A percentile compares a stretch with the other conserved stretches of the same genome.
These are phyloP conservation scores for Eospalax fontanierii DNA, from an alignment of 2,797 vertebrate species.

Conservation along the genomic window DNA sequence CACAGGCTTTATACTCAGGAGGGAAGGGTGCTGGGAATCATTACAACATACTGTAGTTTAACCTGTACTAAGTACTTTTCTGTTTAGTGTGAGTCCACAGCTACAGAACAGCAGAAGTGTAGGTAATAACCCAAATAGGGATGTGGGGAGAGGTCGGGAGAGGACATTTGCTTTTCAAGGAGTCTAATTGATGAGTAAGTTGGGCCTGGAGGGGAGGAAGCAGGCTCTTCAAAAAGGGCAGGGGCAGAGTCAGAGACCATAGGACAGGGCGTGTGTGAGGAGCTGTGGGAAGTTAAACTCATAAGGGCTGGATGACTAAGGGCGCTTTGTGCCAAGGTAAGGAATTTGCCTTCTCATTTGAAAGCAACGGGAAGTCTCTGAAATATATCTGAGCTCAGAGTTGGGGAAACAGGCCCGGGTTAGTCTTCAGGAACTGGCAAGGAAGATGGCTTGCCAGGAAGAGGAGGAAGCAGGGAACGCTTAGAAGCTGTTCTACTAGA, in stretches of 20 bases:
- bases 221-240: background rate
- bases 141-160: background rate
- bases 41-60: background rate
- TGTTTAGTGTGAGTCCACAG: background rate
- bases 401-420: background rate
- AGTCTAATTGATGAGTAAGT: slow-evolving; percentile 4
- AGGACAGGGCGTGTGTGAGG: background rate
- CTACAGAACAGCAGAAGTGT: background rate
- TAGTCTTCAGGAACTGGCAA: background rate
- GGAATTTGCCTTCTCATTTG: slow-evolving; percentile 13
- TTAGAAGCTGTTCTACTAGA: background rate
- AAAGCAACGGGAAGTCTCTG: background rate
- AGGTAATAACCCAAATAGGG: background rate
- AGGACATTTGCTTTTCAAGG: background rate
- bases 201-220: slow-evolving; percentile 6
- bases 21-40: background rate
- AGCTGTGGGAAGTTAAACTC: slow-evolving; percentile 4
- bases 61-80: background rate
- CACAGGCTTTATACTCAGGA: background rate
- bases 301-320: background rate
- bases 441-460: background rate
- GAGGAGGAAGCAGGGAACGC: background rate
- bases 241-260: background rate
- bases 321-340: background rate
- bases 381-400: slow-evolving; percentile 30